These are phyloP conservation scores for Drosophila ambigua DNA, from an alignment of 1,140 invertebrate genomes.

Conservation along the genomic window DNA sequence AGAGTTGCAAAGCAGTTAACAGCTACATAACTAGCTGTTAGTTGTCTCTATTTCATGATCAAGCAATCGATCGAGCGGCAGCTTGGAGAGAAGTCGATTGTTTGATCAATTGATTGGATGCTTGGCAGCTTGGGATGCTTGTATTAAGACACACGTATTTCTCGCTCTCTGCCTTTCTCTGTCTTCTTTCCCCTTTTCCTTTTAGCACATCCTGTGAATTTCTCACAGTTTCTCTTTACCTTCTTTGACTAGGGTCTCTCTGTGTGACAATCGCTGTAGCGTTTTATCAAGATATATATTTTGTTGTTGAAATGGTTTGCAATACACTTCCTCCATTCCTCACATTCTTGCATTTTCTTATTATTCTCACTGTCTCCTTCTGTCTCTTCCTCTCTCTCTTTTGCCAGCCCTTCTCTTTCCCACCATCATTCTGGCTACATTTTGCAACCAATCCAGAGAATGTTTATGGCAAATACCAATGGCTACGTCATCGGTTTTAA, in stretches of 20 bases:
- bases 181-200: not conserved
- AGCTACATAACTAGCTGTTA: not conserved
- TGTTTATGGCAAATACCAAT: not conserved
- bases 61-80: slow-evolving; percentile 4
- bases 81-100: slow-evolving; percentile 4
- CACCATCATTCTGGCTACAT: not conserved
- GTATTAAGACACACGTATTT: too few species aligned
- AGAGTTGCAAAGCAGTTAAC: slow-evolving; percentile 1
- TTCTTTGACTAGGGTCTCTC: too few species aligned
- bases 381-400: not conserved
- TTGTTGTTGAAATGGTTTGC: too few species aligned
- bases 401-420: not conserved
- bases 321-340: too few species aligned
- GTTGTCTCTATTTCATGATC: slow-evolving; percentile 18
- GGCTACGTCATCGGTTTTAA: slow-evolving; percentile 19
- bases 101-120: slow-evolving; percentile 33
- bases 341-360: not conserved
- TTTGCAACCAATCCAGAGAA: slow-evolving; percentile 1
- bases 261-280: too few species aligned
- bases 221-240: too few species aligned
- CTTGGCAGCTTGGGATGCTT: not conserved
- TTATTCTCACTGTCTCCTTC: not conserved
- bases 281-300: too few species aligned
- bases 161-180: not conserved
- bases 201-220: too few species aligned